Evolutionary conservation across 2,113 vertebrate species (phyloP), one percentile per base, ranked within the genome.

Genomic region (Phylloscopus trochilus): DNA sequence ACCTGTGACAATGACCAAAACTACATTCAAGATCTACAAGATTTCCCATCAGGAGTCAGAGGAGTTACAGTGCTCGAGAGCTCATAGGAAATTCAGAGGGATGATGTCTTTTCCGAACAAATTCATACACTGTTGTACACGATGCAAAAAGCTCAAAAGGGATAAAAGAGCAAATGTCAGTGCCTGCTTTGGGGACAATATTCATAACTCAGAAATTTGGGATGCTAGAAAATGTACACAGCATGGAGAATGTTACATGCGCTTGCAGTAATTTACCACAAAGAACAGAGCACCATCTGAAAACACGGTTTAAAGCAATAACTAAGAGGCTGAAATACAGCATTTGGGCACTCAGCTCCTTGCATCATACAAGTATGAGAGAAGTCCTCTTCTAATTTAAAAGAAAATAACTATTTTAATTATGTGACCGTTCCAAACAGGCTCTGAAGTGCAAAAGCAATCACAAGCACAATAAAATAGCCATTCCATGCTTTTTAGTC

Each of bases 401-500:
- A 76, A 37, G 20, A 74, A 70, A 92, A 52, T 23, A 92, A 72
- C 35, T 78, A 37, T 41, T 89, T 93, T 49, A 84, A 89, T 76
- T 69, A 68, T 0, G 0, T 72, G 37, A 41, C 26, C 49, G 58
- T 75, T 84, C n/a, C 73, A 73, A 92, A 69, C 1, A 5, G 72
- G n/a, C 43, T 92, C 58, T 66, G 44, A 90, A 93, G 62, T 46
- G 18, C 37, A 52, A 76, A 93, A 87, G 23, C 41, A 83, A 79
- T 46, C 49, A 49, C 27, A 21, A 89, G 31, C 44, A 75, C 37
- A 86, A 89, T 53, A 89, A 86, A 94, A 88, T 64, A 90, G 27
- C 64, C 66, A 77, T 72, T 90, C 90, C 20, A 63, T 46, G 58
- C 33, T 67, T 92, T 96, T 95, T 83, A 92, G 82, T 83, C 75